Evolutionary conservation across 2,888 invertebrate genomes (phyloP), one percentile per base, ranked within the genome.

Genomic region (Apamea crenata): DNA sequence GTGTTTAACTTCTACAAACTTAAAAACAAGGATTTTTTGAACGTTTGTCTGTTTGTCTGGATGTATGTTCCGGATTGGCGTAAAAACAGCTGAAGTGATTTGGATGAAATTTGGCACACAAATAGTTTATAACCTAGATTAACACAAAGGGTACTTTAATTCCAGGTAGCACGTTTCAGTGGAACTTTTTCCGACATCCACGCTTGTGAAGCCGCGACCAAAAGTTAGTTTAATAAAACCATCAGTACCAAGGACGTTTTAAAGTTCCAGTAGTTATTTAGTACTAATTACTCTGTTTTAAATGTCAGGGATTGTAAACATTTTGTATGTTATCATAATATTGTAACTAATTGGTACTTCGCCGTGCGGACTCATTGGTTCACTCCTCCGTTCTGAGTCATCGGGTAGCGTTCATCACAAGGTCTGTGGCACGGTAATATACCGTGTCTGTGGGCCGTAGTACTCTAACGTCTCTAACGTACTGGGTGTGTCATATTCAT

Each of bases 351-450:
- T 56, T 29, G 40, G 25, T 69, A 66, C 65, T 77, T 63, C 36
- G 66, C 3, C 47, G 69, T 59, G 50, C 59, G 61, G 47, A 59
- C 29, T 70, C 73, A 74, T 59, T 76, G 29, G 83, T 63, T 66
- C 36, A 7, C 61, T 68, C 71, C 8, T 40, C 61, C 32, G 72
- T 47, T 4, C 67, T 87, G 88, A 87, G 72, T 88, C 87, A 88
- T 82, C 76, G 50, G 56, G 74, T 81, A 77, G 59, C 65, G 68
- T 53, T 67, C 69, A 80, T 81, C 79, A 69, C 80, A 87, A 87
- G 82, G 78, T 71, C 53, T 77, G 78, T 80, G 61, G 80, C n/a
- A n/a, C n/a, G n/a, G n/a, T n/a, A n/a, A n/a, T n/a, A n/a, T n/a
- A n/a, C n/a, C n/a, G n/a, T n/a, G 78, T 71, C 53, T 77, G 78